These are phyloP conservation scores for Colletes latitarsis DNA, from an alignment of 1,140 invertebrate genomes.

Conservation along the genomic window DNA sequence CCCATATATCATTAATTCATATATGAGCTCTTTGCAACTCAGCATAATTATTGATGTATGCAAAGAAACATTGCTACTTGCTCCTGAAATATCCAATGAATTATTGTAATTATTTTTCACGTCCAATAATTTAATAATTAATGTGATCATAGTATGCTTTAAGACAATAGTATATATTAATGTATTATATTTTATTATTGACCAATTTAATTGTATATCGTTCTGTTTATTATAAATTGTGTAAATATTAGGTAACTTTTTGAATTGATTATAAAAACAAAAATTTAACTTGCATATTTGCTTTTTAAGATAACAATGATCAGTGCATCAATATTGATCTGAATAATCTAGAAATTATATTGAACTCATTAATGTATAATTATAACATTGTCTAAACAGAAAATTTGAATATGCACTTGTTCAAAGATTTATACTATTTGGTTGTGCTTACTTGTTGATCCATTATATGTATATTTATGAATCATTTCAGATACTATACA, in stretches of 20 bases:
- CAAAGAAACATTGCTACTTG: slow-evolving; percentile 37
- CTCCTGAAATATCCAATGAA: slow-evolving; percentile 50
- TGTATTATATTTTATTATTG: slow-evolving; percentile 57
- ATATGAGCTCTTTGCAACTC: slow-evolving; percentile 25
- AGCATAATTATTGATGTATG: slow-evolving; percentile 25
- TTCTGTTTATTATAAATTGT: slow-evolving; percentile 42
- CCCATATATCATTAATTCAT: slow-evolving; percentile 19
- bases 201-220: slow-evolving; percentile 49
- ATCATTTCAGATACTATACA: slow-evolving; percentile 31
- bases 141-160: slow-evolving; percentile 64
- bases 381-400: slow-evolving; percentile 34
- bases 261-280: slow-evolving; percentile 23
- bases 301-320: slow-evolving; percentile 33
- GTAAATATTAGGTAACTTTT: slow-evolving; percentile 46
- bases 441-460: slow-evolving; percentile 50
- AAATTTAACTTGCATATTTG: slow-evolving; percentile 27
- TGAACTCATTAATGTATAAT: slow-evolving; percentile 31
- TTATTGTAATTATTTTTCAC: slow-evolving; percentile 49
- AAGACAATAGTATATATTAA: slow-evolving; percentile 51
- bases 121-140: slow-evolving; percentile 61
- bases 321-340: slow-evolving; percentile 26
- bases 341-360: slow-evolving; percentile 23
- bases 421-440: slow-evolving; percentile 43
- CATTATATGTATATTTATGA: slow-evolving; percentile 52
- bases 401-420: slow-evolving; percentile 49